Evolutionary conservation across 2,888 invertebrate genomes (phyloP), one percentile per base, ranked within the genome.

Genomic region (Adelphocoris suturalis): DNA sequence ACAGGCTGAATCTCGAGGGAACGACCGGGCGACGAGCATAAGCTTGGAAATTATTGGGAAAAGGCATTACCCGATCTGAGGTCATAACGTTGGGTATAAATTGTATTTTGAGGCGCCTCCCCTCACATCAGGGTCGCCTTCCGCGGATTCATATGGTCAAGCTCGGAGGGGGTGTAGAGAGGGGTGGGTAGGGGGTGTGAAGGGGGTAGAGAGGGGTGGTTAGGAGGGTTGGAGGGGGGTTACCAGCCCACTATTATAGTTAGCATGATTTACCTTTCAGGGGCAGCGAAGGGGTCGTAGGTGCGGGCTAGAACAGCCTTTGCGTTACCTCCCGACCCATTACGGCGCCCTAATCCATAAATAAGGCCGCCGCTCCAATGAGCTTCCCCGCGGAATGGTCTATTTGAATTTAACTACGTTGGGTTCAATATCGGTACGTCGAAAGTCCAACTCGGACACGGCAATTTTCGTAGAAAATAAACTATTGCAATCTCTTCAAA

Each of bases 251-350:
- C 23, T 68, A 68, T 27, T 68, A 68, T 68, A 68, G 68, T 68
- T 19, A 68, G 68, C 68, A 68, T 68, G 68, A 68, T 68, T 68
- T 68, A 68, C 68, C 68, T 68, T 68, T 68, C 68, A 68, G 68
- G 23, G 68, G 11, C 68, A 23, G 23, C 13, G 68, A 23, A 68
- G 68, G 68, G 68, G 68, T 23, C 23, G 68, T 68, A 23, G 68
- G 68, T 5, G 19, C 19, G 23, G 68, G 7, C 68, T 68, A 68
- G 23, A 68, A 68, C 68, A 23, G 27, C 23, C 68, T 68, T 68
- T 23, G 23, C 68, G 23, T 68, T 68, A 68, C 68, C 68, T 68
- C 68, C 68, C 68, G 27, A 0, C 68, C 68, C 68, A 68, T 68
- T 68, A 68, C 68, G 19, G 23, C 68, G 23, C 27, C 68, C 68